Evolutionary conservation across 2,888 invertebrate species (phyloP).

Genomic region (Rhopalosiphum nymphaeae): DNA sequence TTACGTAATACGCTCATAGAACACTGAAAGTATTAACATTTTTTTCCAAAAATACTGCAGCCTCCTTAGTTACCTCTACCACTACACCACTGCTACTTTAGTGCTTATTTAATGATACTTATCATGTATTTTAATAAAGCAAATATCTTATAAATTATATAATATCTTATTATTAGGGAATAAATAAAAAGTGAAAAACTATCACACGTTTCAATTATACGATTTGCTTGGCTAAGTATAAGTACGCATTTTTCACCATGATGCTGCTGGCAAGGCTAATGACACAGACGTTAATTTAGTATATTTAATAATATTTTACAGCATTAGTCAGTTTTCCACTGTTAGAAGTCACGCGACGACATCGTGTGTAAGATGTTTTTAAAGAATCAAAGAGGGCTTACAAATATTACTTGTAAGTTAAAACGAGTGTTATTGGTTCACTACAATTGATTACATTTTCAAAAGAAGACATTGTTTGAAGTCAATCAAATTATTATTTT

Average conservation of each 20-base stretch:
- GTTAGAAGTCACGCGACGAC: background rate
- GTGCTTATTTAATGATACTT: background rate
- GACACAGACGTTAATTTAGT: background rate
- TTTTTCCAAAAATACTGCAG: background rate
- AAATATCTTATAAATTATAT: background rate
- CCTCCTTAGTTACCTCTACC: background rate
- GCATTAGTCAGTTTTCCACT: background rate
- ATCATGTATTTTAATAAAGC: too few species aligned
- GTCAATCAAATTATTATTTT: constrained; percentile 30
- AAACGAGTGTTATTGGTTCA: constrained; percentile 8
- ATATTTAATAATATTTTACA: background rate
- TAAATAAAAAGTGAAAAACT: background rate
- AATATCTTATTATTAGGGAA: background rate
- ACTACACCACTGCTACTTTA: background rate
- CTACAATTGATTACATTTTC: constrained; percentile 1
- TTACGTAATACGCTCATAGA: background rate
- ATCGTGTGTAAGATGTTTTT: background rate
- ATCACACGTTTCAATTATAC: background rate
- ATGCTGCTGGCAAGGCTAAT: background rate
- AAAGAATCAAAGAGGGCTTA: background rate
- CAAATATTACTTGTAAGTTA: background rate
- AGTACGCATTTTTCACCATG: background rate
- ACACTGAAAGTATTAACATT: background rate
- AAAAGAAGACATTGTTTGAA: constrained; percentile 24
- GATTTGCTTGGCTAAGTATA: background rate